A percentile compares a stretch with the other conserved stretches of the same genome.
Conservation (phyloP, 2,113 vertebrate genomes). For the Sebastes schlegelii region DNA sequence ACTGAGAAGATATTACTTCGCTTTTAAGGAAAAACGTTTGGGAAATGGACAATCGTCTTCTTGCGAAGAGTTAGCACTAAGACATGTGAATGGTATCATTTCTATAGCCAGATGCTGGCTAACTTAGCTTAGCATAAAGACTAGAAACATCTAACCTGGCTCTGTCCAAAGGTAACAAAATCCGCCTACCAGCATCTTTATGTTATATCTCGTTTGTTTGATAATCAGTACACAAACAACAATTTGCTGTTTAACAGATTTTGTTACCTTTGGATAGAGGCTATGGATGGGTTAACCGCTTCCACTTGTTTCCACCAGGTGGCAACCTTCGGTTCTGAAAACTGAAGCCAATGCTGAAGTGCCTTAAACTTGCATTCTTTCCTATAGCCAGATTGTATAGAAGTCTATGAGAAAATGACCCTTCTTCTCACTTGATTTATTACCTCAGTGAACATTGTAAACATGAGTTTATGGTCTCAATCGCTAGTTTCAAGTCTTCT, state of each 20-base stretch:
- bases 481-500: too few species aligned
- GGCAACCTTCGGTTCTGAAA: too few species aligned
- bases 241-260: not conserved
- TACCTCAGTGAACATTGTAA: too few species aligned
- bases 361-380: too few species aligned
- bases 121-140: slow-evolving; percentile 1
- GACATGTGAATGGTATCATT: too few species aligned
- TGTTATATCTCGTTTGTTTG: not conserved
- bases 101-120: too few species aligned
- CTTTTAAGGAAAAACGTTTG: not conserved
- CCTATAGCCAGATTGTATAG: too few species aligned
- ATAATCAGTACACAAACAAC: not conserved
- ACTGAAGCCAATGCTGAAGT: too few species aligned
- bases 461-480: too few species aligned
- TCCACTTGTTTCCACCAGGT: not conserved
- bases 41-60: not conserved
- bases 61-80: not conserved
- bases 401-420: too few species aligned
- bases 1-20: not conserved
- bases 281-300: not conserved
- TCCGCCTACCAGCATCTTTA: not conserved
- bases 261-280: too few species aligned
- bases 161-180: not conserved
- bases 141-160: not conserved
- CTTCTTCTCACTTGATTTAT: too few species aligned